Conservation (phyloP, 2,888 invertebrate genomes). For the Philonicus albiceps region DNA sequence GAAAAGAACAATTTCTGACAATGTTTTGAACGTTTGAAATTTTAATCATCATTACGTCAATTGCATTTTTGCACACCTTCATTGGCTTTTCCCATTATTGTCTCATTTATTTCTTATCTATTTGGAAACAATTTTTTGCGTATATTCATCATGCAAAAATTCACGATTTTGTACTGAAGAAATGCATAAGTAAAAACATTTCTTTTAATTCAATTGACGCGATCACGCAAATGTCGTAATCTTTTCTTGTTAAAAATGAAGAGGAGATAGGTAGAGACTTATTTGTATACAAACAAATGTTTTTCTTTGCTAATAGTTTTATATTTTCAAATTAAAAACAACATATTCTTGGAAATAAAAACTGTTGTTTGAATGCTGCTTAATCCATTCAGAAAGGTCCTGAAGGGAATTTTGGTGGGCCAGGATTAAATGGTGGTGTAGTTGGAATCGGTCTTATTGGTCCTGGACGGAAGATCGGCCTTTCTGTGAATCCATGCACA, state of each 20-base stretch:
- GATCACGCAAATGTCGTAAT: neutral
- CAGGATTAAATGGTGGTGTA: slow-evolving; percentile 19
- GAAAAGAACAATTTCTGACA: no score
- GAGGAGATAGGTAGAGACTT: neutral
- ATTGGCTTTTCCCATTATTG: neutral
- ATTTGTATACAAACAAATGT: neutral
- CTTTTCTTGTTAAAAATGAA: no score
- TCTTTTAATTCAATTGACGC: neutral
- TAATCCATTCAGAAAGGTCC: neutral
- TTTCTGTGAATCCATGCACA: neutral
- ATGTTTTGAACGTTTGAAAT: no score
- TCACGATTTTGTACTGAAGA: neutral
- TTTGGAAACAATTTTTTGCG: neutral
- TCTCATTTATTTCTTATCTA: neutral
- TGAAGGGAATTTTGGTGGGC: neutral
- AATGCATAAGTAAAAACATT: neutral
- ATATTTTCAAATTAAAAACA: neutral
- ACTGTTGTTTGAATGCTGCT: no score
- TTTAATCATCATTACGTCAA: no score
- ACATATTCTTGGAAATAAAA: neutral
- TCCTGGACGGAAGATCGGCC: neutral
- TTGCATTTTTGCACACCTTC: no score
- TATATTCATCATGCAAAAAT: neutral
- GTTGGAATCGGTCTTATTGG: neutral
- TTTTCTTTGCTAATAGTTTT: neutral